Base-by-base conservation (phyloP, 2,113 vertebrate genomes). In the Rhinoptilus africanus region DNA sequence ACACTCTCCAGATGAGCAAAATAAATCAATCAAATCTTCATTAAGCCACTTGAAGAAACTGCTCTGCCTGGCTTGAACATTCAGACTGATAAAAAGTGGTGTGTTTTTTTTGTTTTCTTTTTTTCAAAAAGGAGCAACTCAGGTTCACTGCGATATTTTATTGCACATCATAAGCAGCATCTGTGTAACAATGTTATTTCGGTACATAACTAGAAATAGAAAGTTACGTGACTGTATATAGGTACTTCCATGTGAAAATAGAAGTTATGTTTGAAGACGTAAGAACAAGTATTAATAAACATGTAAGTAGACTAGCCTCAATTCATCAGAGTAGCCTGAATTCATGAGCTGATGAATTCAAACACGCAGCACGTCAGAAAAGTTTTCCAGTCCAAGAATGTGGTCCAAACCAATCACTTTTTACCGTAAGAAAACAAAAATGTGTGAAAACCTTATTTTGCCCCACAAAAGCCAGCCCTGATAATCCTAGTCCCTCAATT, bases 21-120 rank as follows among this genome's bases (percentile, higher is more conserved):
- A 95, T 94, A 87, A 96, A 96, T 93, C 92, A 89, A 96, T 94
- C 81, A 85, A 69, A 85, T 82, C 66, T 95, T 95, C 93, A 79
- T 79, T 93, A 96, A 94, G 69, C 73, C 62, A 81, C 87, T 35
- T 82, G 93, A 91, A 93, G 48, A 80, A 92, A 91, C 24, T 76
- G 45, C 34, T 94, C 66, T 91, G 91, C 62, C 77, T 69, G 35
- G 43, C 47, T 87, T 56, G 30, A 73, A 89, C 34, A 92, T 51
- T 15, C 43, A 82, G 28, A 64, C 35, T 41, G 32, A 87, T 34
- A 74, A 89, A 77, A 86, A 81, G 28, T 35, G 6, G 12, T 21
- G 20, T 8, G 2, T 6, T n/a, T 66, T 56, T 27, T 69, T 19
- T 20, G 5, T 54, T 30, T 34, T 37, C 68, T 41, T 32, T 53